Evolutionary conservation across 2,113 vertebrate genomes (phyloP), one percentile per base, ranked within the genome.

Genomic region (Craseonycteris thonglongyai): DNA sequence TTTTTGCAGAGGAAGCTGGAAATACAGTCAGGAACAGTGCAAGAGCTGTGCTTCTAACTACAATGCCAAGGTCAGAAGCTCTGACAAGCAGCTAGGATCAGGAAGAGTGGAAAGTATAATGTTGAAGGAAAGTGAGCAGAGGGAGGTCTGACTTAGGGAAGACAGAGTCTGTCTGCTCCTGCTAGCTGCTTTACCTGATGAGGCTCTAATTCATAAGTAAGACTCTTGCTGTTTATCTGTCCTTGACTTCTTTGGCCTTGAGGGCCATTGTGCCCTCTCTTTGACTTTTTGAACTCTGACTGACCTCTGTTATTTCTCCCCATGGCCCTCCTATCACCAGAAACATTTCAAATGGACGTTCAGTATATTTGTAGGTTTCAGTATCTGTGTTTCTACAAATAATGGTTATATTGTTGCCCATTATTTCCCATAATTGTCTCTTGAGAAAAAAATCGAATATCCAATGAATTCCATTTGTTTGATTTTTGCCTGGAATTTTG

Each of bases 201-300:
- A 2, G 15, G 38, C n/a, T 93, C 28, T 69, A 49, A 71, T 54
- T 88, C 26, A 0, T 40, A 68, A 51, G 8, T 81, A 58, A 65
- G 24, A 71, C 47, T 56, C 15, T 9, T 30, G 28, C 21, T 95
- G 2, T 45, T 91, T 90, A 38, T 81, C 45, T 90, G 54, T 19
- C 83, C 69, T 96, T 68, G 71, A 90, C 84, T 95, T 94, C 84
- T 95, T 94, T 95, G 88, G 30, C 71, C 59, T 75, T 45, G 42
- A 71, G 40, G 51, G 47, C 18, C 38, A 75, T 80, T 86, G 88
- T 56, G 24, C 58, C 6, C 35, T 95, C 42, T 81, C 10, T 7
- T 5, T 88, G 49, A 71, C 47, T 95, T 71, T 45, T 35, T 35
- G 91, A 26, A 82, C 76, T 94, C 45, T 58, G 5, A 71, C 22